Percentiles rank a stretch among this genome's conserved stretches.
These are phyloP conservation scores for Drosophila pseudotakahashii DNA, from an alignment of 2,888 invertebrate species.

Conservation along the genomic window DNA sequence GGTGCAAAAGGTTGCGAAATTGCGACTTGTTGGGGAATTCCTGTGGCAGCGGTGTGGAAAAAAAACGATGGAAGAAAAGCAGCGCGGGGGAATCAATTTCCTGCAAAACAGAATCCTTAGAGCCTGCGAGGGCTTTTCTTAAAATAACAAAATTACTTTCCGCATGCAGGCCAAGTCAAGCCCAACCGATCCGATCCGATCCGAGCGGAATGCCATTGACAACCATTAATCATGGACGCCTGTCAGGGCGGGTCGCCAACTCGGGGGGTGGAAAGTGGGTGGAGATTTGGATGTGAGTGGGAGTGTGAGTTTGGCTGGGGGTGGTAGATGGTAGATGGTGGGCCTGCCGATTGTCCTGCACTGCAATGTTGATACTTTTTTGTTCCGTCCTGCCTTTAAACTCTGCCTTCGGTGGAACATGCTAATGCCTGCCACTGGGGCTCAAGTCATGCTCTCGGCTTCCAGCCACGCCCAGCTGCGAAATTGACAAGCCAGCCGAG, in stretches of 20 bases:
- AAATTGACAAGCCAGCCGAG: constrained; percentile 76
- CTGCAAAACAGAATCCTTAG: constrained; percentile 60
- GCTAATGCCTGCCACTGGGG: constrained; percentile 69
- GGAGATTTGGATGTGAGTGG: constrained; percentile 19
- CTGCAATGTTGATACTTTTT: constrained; percentile 59
- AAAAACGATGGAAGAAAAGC: constrained; percentile 52
- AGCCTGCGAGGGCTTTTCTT: constrained; percentile 69
- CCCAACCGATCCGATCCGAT: constrained; percentile 37
- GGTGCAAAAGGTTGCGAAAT: constrained; percentile 76
- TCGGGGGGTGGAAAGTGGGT: constrained; percentile 18
- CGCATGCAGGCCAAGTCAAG: constrained; percentile 66
- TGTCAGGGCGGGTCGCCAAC: constrained; percentile 80
- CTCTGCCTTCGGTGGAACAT: constrained; percentile 64
- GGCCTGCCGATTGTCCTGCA: constrained; percentile 69
- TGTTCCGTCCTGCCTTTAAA: constrained; percentile 52
- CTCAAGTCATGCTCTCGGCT: constrained; percentile 58
- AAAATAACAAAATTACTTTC: constrained; percentile 79
- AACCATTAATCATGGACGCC: constrained; percentile 85
- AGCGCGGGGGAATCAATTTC: constrained; percentile 73
- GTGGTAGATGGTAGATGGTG: constrained; percentile 35
- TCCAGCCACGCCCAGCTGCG: constrained; percentile 74
- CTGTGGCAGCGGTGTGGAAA: constrained; percentile 72
- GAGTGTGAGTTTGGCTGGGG: constrained; percentile 3
- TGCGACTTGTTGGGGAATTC: constrained; percentile 76
- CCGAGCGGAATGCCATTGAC: constrained; percentile 82